Conservation (phyloP, 2,888 invertebrate species). For the Thecocarcelia acutangulata region DNA sequence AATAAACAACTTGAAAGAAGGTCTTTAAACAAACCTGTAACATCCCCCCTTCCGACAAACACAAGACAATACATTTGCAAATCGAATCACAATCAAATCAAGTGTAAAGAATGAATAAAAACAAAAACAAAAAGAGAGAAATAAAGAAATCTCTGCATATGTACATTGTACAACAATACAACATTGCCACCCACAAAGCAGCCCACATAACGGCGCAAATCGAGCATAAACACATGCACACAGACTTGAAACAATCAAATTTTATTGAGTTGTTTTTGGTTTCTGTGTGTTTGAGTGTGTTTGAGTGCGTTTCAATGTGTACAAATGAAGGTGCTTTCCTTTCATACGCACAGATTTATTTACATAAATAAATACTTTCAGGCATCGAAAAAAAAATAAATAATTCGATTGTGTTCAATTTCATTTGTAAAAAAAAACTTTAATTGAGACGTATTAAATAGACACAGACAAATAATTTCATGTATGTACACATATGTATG, state of each 20-base stretch:
- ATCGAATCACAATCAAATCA: constrained; percentile 45
- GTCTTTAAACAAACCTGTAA: background rate
- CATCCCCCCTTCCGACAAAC: background rate
- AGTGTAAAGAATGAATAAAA: constrained; percentile 41
- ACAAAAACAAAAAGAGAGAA: constrained; percentile 21
- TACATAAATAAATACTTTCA: background rate
- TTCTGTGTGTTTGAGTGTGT: no score
- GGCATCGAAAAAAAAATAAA: constrained; percentile 54
- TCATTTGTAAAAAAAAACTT: constrained; percentile 81
- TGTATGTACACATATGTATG: no score
- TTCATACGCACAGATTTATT: background rate
- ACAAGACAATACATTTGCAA: constrained; percentile 38
- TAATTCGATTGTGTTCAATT: constrained; percentile 82
- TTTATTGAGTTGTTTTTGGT: no score
- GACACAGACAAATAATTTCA: constrained; percentile 22
- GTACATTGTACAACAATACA: constrained; percentile 13
- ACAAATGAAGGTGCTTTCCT: constrained; percentile 18
- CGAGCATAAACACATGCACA: constrained; percentile 56
- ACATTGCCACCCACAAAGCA: constrained; percentile 53
- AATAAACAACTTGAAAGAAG: constrained; percentile 15
- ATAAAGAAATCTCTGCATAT: background rate
- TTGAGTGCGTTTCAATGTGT: no score
- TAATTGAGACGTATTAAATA: constrained; percentile 73
- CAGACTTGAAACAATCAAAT: constrained; percentile 6
- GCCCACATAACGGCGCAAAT: constrained; percentile 67